phyloP scores from a whole-genome alignment of 2,888 invertebrate genomes.

The Encarsia formosa region DNA sequence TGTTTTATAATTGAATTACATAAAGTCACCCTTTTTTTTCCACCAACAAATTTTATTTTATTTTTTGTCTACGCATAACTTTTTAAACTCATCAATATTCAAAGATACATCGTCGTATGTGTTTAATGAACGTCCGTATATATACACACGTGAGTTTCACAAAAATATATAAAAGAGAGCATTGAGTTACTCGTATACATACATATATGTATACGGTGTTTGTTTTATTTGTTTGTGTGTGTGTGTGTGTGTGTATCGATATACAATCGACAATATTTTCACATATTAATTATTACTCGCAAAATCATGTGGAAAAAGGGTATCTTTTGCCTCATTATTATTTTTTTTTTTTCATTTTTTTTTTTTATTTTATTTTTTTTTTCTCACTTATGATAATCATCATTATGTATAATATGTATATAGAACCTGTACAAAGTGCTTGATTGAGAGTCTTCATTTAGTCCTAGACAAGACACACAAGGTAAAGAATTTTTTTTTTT shows the following conservation, averaged over 20 bases:
- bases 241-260: constrained; percentile 30
- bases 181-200: constrained; percentile 38
- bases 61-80: constrained; percentile 19
- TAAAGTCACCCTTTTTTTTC: no score
- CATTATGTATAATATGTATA: constrained; percentile 33
- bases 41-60: constrained; percentile 10
- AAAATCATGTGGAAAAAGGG: constrained; percentile 46
- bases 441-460: constrained; percentile 44
- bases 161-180: constrained; percentile 52
- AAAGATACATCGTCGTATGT: constrained; percentile 33
- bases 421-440: constrained; percentile 50
- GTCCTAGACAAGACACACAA: constrained; percentile 49
- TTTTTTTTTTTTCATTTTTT: neutral
- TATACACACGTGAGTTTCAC: constrained; percentile 49
- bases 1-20: no score
- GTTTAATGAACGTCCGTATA: constrained; percentile 43
- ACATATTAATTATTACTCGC: constrained; percentile 36
- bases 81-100: constrained; percentile 28
- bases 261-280: constrained; percentile 36
- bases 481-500: constrained; percentile 39
- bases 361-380: constrained; percentile 22
- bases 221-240: constrained; percentile 22
- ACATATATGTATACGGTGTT: constrained; percentile 29
- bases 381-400: constrained; percentile 23
- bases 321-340: constrained; percentile 31